Base-by-base conservation (phyloP, 1,140 invertebrate genomes). In the Heliconius melpomene region DNA sequence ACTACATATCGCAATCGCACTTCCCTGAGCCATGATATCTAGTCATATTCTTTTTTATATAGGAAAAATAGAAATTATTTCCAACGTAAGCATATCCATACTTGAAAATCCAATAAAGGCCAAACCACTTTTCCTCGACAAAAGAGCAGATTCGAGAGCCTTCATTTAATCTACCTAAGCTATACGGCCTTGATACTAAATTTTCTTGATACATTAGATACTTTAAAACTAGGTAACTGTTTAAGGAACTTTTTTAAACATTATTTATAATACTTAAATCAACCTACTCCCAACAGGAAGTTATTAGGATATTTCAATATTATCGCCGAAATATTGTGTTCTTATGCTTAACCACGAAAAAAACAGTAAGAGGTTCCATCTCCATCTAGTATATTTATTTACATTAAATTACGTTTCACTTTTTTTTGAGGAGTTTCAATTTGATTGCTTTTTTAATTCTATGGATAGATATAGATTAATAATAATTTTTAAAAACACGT, bases 81-180 rank as follows among this genome's bases (percentile, higher is more conserved):
- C 57, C 57, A 66, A 26, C 26, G 8, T 8, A 57, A 23, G n/a
- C 54, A n/a, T 57, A 57, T 57, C 8, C 60, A 66, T 66, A 66
- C 60, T 66, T 66, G 60, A 66, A 66, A 66, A 66, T 66, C 26
- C 60, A 66, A 66, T 29, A 66, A 66, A 29, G 60, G 60, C 29
- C 60, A 66, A 66, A 66, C 60, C 26, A 66, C 60, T 66, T 66
- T 66, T 66, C 26, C 60, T 23, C 60, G 23, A 66, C 60, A 66
- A 66, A 66, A 66, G 54, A 23, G 60, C 60, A 66, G 60, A 66
- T 66, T 66, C 60, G 60, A 66, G 60, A 66, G 60, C 60, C 60
- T 29, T 66, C 60, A 23, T 29, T 66, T 66, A 66, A 66, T 66
- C 60, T 66, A 66, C 60, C 60, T 66, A 66, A 66, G 60, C 29